A percentile compares a stretch with the other conserved stretches of the same genome.
Evolutionary conservation across 2,113 vertebrate species (phyloP).

Genomic region (Anarrhichthys ocellatus): DNA sequence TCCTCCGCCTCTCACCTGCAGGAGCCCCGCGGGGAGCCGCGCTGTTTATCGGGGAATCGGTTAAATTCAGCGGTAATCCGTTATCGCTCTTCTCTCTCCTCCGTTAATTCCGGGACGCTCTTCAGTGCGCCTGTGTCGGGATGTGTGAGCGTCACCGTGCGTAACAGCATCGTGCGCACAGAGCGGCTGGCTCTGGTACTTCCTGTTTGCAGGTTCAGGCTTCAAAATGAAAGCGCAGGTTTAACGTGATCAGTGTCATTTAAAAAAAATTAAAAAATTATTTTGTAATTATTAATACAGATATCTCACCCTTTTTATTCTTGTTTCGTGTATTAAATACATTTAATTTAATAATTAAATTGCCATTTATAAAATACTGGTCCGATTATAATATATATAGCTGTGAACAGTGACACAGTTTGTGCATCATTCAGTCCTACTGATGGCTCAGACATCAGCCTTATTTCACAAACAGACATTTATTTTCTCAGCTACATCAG

Average conservation of each 20-base stretch:
- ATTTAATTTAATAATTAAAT: too few species aligned
- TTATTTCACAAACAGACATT: too few species aligned
- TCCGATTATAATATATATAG: too few species aligned
- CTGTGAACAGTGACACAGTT: too few species aligned
- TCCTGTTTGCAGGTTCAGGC: background rate
- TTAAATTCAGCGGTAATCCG: background rate
- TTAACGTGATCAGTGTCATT: too few species aligned
- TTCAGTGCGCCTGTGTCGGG: conserved; percentile 20
- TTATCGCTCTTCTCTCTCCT: background rate
- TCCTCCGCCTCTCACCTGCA: background rate
- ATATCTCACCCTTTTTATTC: background rate
- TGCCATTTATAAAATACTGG: too few species aligned
- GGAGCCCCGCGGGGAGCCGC: background rate
- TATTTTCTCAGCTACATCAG: background rate
- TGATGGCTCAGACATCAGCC: background rate
- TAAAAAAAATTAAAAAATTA: too few species aligned
- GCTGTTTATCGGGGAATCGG: background rate
- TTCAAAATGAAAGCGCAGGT: conserved; percentile 45
- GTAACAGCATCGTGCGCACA: conserved; percentile 23
- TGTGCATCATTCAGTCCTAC: background rate
- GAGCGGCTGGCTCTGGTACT: background rate
- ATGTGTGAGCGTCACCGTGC: conserved; percentile 58
- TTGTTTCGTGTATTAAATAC: background rate
- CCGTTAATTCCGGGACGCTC: conserved; percentile 42
- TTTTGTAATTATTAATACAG: background rate